Percentiles rank a stretch among this genome's conserved stretches.
These are phyloP conservation scores for Planiliza haematocheilus DNA, from an alignment of 2,113 vertebrate genomes.

Conservation along the genomic window DNA sequence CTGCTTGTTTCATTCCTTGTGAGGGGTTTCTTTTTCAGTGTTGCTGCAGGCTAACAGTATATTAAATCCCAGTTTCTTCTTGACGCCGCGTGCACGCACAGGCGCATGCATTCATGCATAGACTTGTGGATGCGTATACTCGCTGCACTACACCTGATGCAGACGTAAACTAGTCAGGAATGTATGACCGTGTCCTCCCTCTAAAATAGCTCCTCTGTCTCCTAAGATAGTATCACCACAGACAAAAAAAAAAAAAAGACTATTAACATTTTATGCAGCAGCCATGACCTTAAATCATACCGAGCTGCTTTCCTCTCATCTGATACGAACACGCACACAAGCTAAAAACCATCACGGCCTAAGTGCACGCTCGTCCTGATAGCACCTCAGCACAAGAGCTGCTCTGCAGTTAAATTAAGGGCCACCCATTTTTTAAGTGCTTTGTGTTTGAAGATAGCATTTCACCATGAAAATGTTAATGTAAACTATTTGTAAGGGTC, in stretches of 20 bases:
- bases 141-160: neutral
- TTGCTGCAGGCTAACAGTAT: neutral
- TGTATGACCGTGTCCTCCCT: constrained; percentile 26
- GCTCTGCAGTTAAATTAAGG: constrained; percentile 22
- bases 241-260: constrained; percentile 23
- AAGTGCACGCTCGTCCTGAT: constrained; percentile 38
- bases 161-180: constrained; percentile 15
- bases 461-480: constrained; percentile 14
- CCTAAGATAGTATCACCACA: constrained; percentile 45
- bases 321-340: constrained; percentile 24
- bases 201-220: constrained; percentile 47
- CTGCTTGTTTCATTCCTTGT: neutral
- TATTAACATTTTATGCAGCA: constrained; percentile 53
- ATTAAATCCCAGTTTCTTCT: neutral
- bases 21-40: neutral
- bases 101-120: constrained; percentile 1
- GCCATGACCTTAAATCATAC: constrained; percentile 42
- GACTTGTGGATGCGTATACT: neutral
- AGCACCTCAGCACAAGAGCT: constrained; percentile 25
- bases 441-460: constrained; percentile 11
- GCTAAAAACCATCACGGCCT: constrained; percentile 14
- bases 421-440: constrained; percentile 15
- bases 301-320: constrained; percentile 43
- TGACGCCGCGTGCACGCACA: neutral
- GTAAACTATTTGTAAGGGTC: constrained; percentile 1